phyloP scores from a whole-genome alignment of 2,797 vertebrate genomes.

The Hydrolagus colliei region DNA sequence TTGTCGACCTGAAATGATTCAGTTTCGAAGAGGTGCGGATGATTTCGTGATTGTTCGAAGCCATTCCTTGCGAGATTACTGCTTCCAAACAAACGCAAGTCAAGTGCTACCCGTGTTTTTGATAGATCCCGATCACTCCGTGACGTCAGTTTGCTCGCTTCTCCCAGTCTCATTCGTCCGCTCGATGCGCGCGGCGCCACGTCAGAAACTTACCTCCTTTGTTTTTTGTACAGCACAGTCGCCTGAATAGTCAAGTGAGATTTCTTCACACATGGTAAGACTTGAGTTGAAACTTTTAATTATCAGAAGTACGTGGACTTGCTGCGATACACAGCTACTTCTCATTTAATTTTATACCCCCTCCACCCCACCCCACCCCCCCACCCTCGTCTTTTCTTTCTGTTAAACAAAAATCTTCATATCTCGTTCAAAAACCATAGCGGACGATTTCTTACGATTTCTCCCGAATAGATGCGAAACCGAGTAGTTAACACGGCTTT shows the following conservation, averaged over 20 bases:
- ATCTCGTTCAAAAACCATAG: neutral
- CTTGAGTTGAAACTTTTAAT: slow-evolving; percentile 1
- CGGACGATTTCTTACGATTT: neutral
- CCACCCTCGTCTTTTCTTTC: too few species aligned
- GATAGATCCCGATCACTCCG: slow-evolving; percentile 8
- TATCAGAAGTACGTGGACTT: neutral
- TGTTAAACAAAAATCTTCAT: too few species aligned
- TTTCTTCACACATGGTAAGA: neutral
- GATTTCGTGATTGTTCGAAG: slow-evolving; percentile 9
- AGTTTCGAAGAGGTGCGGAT: slow-evolving; percentile 8
- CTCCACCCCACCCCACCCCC: too few species aligned
- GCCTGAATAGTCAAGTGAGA: neutral
- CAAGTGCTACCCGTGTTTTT: neutral
- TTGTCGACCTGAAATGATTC: neutral
- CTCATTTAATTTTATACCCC: too few species aligned
- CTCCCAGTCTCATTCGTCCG: neutral
- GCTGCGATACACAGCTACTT: neutral
- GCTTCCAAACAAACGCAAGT: too few species aligned
- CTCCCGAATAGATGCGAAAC: neutral
- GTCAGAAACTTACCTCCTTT: neutral
- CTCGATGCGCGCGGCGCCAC: neutral
- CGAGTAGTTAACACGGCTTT: too few species aligned
- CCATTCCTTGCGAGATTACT: neutral
- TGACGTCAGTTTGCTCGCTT: neutral
- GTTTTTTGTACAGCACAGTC: slow-evolving; percentile 1